Conservation (phyloP, 2,797 vertebrate species). For the Hozukius guyotensis region DNA sequence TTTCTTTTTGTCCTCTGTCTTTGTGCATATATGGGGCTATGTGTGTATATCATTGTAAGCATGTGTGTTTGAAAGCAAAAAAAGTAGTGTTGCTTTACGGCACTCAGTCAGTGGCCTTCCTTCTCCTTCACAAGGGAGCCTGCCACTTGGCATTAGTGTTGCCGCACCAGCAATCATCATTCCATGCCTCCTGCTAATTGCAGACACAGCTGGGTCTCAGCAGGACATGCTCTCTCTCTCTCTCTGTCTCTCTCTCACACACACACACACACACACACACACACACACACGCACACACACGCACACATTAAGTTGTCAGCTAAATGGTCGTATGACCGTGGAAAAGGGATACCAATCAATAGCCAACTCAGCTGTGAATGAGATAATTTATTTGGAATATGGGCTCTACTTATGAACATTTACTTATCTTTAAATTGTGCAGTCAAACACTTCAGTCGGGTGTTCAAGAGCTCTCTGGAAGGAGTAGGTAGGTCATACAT, state of each 20-base stretch:
- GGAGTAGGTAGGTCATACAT: background rate
- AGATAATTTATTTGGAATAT: background rate
- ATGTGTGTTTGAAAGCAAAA: slow-evolving; percentile 50
- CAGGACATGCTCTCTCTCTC: slow-evolving; percentile 85
- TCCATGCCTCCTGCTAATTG: slow-evolving; percentile 99
- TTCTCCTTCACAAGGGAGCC: slow-evolving; percentile 90
- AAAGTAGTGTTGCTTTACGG: slow-evolving; percentile 67
- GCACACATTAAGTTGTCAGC: slow-evolving; percentile 68
- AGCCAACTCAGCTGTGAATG: background rate
- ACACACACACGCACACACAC: slow-evolving; percentile 88
- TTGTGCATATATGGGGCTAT: slow-evolving; percentile 19
- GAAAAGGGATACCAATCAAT: background rate
- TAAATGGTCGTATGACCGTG: background rate
- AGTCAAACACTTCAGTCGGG: background rate
- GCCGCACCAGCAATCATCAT: slow-evolving; percentile 97
- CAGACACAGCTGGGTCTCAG: slow-evolving; percentile 99
- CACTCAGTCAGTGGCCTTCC: slow-evolving; percentile 57
- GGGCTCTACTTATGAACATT: background rate
- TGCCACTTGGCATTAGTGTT: slow-evolving; percentile 98
- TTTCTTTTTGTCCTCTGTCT: slow-evolving; percentile 34
- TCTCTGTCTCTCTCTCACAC: slow-evolving; percentile 88
- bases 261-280: slow-evolving; percentile 89
- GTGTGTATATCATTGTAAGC: slow-evolving; percentile 37
- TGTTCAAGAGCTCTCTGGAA: background rate
- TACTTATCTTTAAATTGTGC: background rate